These are phyloP conservation scores for Yponomeuta cagnagella DNA, from an alignment of 2,888 invertebrate genomes.

Conservation along the genomic window DNA sequence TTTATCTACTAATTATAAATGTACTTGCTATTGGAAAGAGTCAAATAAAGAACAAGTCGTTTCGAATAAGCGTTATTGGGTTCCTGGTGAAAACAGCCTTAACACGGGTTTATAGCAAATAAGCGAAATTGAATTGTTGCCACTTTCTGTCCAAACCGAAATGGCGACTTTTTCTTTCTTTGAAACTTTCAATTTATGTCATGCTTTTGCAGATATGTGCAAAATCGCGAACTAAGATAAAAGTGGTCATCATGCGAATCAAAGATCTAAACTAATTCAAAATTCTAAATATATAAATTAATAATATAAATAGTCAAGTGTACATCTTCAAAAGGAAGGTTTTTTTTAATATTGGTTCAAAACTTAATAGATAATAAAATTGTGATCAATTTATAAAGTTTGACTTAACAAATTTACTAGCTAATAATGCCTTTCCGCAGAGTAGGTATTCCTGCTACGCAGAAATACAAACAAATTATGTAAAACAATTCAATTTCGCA, in stretches of 20 bases:
- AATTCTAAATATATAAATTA: neutral
- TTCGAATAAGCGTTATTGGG: neutral
- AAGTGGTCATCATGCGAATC: constrained; percentile 58
- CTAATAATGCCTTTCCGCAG: neutral
- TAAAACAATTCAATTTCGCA: constrained; percentile 45
- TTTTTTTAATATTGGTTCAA: neutral
- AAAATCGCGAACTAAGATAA: constrained; percentile 32
- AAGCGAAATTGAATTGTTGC: constrained; percentile 75
- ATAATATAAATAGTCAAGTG: neutral
- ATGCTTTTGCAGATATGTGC: constrained; percentile 13
- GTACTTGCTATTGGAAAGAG: neutral
- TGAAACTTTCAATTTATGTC: constrained; percentile 11
- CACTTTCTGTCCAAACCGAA: constrained; percentile 55
- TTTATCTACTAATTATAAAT: neutral
- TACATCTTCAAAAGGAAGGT: neutral
- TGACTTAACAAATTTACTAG: neutral
- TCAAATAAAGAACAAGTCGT: neutral
- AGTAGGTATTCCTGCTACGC: neutral
- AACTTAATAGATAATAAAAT: neutral
- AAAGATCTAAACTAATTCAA: constrained; percentile 29
- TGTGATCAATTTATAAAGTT: neutral
- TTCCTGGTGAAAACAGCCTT: neutral
- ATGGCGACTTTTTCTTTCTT: constrained; percentile 43
- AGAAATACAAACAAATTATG: constrained; percentile 13
- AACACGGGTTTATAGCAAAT: constrained; percentile 50